These are phyloP conservation scores for Lacerta bilineata DNA, from an alignment of 2,797 vertebrate species.

Conservation along the genomic window DNA sequence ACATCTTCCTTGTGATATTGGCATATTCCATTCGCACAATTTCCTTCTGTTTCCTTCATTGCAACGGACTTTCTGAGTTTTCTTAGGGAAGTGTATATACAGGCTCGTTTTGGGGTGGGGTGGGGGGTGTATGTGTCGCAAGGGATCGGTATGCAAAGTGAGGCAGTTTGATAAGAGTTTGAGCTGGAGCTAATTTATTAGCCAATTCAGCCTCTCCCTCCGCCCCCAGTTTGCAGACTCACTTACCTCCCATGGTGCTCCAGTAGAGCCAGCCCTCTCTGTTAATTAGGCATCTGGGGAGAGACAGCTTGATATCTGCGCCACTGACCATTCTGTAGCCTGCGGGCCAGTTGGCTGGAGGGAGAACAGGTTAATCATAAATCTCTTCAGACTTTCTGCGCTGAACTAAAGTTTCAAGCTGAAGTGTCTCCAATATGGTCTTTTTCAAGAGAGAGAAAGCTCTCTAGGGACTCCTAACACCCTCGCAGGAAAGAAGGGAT, in stretches of 20 bases:
- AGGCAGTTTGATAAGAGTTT: constrained; percentile 5
- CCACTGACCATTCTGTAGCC: constrained; percentile 43
- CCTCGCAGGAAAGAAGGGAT: background rate
- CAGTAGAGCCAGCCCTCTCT: constrained; percentile 41
- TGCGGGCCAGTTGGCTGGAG: constrained; percentile 20
- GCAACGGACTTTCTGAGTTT: background rate
- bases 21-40: background rate
- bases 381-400: constrained; percentile 4
- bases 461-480: background rate
- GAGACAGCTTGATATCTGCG: constrained; percentile 40
- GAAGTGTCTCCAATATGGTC: background rate
- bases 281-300: constrained; percentile 57
- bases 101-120: constrained; percentile 3
- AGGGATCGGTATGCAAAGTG: constrained; percentile 27
- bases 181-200: constrained; percentile 29
- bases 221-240: constrained; percentile 5
- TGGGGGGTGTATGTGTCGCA: background rate
- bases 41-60: background rate
- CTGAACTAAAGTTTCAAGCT: constrained; percentile 28
- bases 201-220: constrained; percentile 3
- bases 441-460: background rate
- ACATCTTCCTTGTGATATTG: too few relatives aligned
- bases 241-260: constrained; percentile 30
- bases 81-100: constrained; percentile 2
- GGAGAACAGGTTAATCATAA: constrained; percentile 1